These are phyloP conservation scores for Catharus minimus DNA, from an alignment of 2,113 vertebrate species.

Conservation along the genomic window DNA sequence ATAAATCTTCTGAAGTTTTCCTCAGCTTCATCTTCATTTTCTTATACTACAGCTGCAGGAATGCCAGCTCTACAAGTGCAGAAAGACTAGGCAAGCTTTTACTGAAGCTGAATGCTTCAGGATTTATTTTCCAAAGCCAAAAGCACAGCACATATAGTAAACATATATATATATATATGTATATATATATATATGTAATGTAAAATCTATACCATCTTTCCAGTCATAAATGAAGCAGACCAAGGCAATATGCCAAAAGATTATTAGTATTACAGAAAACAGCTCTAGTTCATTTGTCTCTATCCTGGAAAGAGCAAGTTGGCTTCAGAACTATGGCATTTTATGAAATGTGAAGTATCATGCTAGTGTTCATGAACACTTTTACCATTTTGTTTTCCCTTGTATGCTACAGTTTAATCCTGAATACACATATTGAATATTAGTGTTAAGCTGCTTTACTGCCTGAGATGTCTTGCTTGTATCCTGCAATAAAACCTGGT, in stretches of 20 bases:
- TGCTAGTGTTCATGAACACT: not conserved
- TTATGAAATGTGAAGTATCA: not conserved
- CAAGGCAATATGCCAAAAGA: not conserved
- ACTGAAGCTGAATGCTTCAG: not conserved
- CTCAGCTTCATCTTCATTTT: not conserved
- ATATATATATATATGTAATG: not conserved
- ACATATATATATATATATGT: not conserved
- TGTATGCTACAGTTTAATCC: not conserved
- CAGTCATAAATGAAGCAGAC: constrained; percentile 14
- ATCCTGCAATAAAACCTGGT: not conserved
- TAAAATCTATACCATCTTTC: not conserved
- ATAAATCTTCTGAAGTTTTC: not conserved
- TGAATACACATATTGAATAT: not conserved
- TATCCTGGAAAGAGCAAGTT: not conserved
- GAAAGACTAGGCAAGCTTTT: not conserved
- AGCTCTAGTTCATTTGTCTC: constrained; percentile 1
- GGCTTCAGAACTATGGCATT: not conserved
- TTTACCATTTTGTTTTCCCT: not conserved
- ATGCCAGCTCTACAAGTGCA: not conserved
- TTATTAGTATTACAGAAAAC: not conserved
- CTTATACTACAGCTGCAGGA: not conserved
- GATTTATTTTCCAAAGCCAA: constrained; percentile 15
- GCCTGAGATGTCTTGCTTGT: not conserved
- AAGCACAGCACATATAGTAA: not conserved
- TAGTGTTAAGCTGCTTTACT: not conserved